Evolutionary conservation across 2,888 invertebrate species (phyloP), one percentile per base, ranked within the genome.

Genomic region (Syrphus vitripennis): DNA sequence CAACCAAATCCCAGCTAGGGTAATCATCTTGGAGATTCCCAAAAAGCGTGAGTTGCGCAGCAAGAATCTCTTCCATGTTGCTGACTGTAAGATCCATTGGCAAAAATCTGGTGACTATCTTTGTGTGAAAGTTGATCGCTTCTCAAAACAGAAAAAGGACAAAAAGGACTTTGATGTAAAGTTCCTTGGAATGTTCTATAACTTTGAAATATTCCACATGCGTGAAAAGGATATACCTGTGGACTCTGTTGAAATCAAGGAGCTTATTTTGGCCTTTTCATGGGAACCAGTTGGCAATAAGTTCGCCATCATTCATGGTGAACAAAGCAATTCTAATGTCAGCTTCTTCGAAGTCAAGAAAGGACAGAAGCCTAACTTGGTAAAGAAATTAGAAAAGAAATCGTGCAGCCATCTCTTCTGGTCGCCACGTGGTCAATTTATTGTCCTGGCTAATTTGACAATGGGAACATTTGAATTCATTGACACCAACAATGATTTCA

Each of bases 131-230:
- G 92, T 97, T 0, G 97, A 97, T 91, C 94, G 95, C n/a, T 95
- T 95, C 92, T 95, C 97, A 4, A 98, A 98, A 93, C 95, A 96
- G n/a, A 97, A 97, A 90, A 98, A 98, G 90, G 98, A 99, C 91
- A 98, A 98, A 89, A 96, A 95, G 87, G 97, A 97, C 90, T 95
- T 96, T 72, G 98, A 98, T 89, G 95, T 96, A 37, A 99, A 99
- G 92, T 99, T 98, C 93, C 96, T 97, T 59, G 98, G 99, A 88
- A 97, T 98, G 96, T 98, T 98, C 90, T 98, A 97, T 93, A 99
- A 99, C 92, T 98, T 99, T 93, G 99, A 99, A 93, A 97, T 99
- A 89, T 99, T 99, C 94, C 98, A 99, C 91, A 98, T 99, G 96
- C 94, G 98, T 71, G 98, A 99, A 91, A 99, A 99, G 90, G 97